Percentiles rank a stretch among this genome's conserved stretches.
phyloP scores from a whole-genome alignment of 2,797 vertebrate species.

The Austrolebias charrua region DNA sequence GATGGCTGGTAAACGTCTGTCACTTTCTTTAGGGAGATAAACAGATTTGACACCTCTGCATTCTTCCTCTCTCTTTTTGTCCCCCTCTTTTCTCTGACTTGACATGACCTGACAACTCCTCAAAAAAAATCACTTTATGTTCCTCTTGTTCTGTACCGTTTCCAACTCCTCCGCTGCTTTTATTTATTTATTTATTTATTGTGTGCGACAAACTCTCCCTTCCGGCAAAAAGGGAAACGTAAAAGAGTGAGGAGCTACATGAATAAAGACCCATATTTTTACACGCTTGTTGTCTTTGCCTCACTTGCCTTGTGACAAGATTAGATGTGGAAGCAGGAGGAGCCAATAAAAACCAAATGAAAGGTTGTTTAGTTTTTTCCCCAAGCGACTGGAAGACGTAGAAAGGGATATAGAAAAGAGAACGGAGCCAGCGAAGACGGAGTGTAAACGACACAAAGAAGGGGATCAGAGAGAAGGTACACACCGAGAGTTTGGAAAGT shows the following conservation, averaged over 20 bases:
- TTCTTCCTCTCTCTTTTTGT: slow-evolving; percentile 54
- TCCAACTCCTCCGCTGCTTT: slow-evolving; percentile 31
- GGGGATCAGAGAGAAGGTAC: slow-evolving; percentile 52
- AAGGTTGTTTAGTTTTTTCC: slow-evolving; percentile 25
- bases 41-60: slow-evolving; percentile 73
- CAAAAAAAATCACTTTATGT: slow-evolving; percentile 51
- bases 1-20: slow-evolving; percentile 76
- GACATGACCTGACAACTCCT: slow-evolving; percentile 66
- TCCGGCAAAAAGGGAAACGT: slow-evolving; percentile 38
- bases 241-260: slow-evolving; percentile 40
- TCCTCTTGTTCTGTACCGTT: slow-evolving; percentile 37
- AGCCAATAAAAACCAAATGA: slow-evolving; percentile 39
- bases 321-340: slow-evolving; percentile 39
- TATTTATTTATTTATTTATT: slow-evolving; percentile 13
- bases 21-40: slow-evolving; percentile 71
- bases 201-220: slow-evolving; percentile 68
- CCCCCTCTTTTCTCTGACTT: slow-evolving; percentile 54
- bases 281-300: slow-evolving; percentile 27
- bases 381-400: slow-evolving; percentile 45
- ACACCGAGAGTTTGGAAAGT: slow-evolving; percentile 22
- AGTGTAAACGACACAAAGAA: slow-evolving; percentile 53
- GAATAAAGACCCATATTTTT: slow-evolving; percentile 63
- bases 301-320: slow-evolving; percentile 56
- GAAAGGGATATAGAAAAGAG: slow-evolving; percentile 32
- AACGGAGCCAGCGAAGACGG: slow-evolving; percentile 29